Evolutionary conservation across 2,888 invertebrate species (phyloP), one percentile per base, ranked within the genome.

Genomic region (Plutella xylostella): DNA sequence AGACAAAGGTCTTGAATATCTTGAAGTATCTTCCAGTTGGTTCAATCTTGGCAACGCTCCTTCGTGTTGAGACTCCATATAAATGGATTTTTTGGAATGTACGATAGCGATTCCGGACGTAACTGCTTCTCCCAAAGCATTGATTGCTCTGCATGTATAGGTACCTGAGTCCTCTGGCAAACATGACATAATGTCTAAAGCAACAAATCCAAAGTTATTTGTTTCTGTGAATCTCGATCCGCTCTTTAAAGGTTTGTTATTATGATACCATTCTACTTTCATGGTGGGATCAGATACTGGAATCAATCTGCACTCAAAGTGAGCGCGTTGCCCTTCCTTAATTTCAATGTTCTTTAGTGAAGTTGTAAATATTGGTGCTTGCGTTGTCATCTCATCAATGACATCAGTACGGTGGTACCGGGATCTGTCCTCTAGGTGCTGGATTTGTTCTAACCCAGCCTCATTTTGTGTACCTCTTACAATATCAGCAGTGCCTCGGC

Each of bases 201-300:
- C 96, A 12, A 98, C 97, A 68, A 96, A 98, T 35, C 98, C 98
- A 69, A 99, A 98, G 76, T 96, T 98, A 65, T 97, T 94, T 7
- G 96, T 95, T 76, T 97, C 96, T 11, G 94, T 93, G 71, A 98
- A 98, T 58, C 98, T 89, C 6, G 97, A 96, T 34, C 97, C 97
- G 51, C 94, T 94, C 73, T 96, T 95, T 1, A 97, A 86, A 0
- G 96, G 93, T 54, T 88, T 87, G 59, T 94, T 94, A 64, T 97
- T 96, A 63, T 96, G 94, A 80, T 93, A 96, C 97, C 97, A 97
- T 75, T 96, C 95, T 1, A 97, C 95, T 69, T 92, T 93, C 91
- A 97, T 91, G 2, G 94, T 93, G 1, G 94, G 86, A 75, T 97
- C 97, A 7, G 95, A 96, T 14, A 96, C 96, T 4, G 97, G 97